These are phyloP conservation scores for Perognathus longimembris DNA, from an alignment of 2,113 vertebrate species.

Conservation along the genomic window DNA sequence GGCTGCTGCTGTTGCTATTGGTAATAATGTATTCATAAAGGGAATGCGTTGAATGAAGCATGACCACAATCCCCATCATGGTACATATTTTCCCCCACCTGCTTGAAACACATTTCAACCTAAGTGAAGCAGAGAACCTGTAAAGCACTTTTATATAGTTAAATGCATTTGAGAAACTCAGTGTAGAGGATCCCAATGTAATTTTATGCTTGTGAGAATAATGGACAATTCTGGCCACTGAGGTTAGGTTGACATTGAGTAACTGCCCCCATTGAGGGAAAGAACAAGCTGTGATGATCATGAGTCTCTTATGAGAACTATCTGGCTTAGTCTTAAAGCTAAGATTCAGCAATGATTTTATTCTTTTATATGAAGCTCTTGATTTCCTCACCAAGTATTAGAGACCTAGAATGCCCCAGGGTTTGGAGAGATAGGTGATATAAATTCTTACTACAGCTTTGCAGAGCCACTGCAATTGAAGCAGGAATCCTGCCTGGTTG, in stretches of 20 bases:
- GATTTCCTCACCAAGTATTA: neutral
- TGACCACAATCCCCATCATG: too few species aligned
- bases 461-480: neutral
- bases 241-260: neutral
- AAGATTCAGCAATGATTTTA: neutral
- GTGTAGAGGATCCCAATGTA: neutral
- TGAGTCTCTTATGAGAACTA: neutral
- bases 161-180: neutral
- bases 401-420: neutral
- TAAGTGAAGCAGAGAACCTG: too few species aligned
- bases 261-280: neutral
- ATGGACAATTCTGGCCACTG: neutral
- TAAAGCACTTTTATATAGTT: neutral
- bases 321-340: neutral
- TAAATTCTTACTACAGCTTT: neutral
- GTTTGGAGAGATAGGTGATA: neutral
- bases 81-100: too few species aligned
- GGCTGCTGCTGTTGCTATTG: too few species aligned
- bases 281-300: neutral
- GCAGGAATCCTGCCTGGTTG: neutral
- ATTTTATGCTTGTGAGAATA: neutral
- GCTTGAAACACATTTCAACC: too few species aligned
- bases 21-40: too few species aligned
- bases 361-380: neutral
- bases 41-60: too few species aligned